These are phyloP conservation scores for Ephestia elutella DNA, from an alignment of 1,140 invertebrate genomes.

Conservation along the genomic window DNA sequence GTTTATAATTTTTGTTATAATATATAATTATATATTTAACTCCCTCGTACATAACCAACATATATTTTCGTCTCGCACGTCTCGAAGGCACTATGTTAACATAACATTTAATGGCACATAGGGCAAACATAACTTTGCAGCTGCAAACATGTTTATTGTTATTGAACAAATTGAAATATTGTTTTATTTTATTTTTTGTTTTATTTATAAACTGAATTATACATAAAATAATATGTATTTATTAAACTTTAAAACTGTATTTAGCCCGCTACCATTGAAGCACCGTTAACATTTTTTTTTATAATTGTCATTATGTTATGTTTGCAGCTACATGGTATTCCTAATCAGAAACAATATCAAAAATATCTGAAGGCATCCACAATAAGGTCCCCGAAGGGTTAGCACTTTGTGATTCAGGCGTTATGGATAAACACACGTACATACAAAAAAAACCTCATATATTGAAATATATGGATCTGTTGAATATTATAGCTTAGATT, in stretches of 20 bases:
- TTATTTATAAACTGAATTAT: too few relatives aligned
- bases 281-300: neutral
- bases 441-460: too few relatives aligned
- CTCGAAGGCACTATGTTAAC: conserved; percentile 19
- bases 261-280: neutral
- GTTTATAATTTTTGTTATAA: conserved; percentile 4
- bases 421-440: neutral
- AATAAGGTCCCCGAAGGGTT: conserved; percentile 37
- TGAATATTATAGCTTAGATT: too few relatives aligned
- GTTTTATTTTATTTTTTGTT: too few relatives aligned
- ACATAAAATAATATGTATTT: too few relatives aligned
- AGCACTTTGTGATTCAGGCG: conserved; percentile 48
- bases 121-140: neutral
- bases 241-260: too few relatives aligned
- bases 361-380: conserved; percentile 25
- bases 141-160: neutral
- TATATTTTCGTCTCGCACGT: neutral
- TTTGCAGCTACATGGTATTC: neutral
- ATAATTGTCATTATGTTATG: neutral
- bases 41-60: neutral
- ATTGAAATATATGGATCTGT: too few relatives aligned
- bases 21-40: conserved; percentile 1
- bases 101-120: conserved; percentile 19
- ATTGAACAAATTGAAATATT: neutral
- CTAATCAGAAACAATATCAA: conserved; percentile 15